A percentile compares a stretch with the other conserved stretches of the same genome.
These are phyloP conservation scores for Vulpes vulpes DNA, from an alignment of 2,113 vertebrate species.

Conservation along the genomic window DNA sequence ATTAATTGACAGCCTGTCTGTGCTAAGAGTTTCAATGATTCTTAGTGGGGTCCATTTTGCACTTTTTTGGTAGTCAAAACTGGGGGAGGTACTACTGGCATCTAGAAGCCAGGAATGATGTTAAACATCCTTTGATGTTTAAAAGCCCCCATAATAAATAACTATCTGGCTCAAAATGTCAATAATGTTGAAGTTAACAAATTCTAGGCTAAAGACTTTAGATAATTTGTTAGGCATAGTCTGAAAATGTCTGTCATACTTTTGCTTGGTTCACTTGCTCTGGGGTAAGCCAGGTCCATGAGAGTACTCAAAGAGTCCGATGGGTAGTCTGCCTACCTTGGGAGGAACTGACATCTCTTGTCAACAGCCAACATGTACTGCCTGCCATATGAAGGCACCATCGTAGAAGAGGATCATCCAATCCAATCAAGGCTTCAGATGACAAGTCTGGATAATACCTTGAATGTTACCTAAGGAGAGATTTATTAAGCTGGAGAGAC, in stretches of 20 bases:
- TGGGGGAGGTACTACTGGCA: background rate
- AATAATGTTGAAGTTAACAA: background rate
- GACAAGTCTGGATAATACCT: background rate
- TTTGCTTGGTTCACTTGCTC: background rate
- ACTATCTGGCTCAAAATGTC: background rate
- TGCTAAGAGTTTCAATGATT: background rate
- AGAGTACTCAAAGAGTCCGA: background rate
- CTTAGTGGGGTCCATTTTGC: background rate
- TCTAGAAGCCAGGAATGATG: background rate
- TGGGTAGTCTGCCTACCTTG: fast-evolving
- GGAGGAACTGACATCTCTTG: background rate
- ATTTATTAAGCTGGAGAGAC: background rate
- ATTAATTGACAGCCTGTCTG: background rate
- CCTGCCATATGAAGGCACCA: fast-evolving
- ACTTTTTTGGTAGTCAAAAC: background rate
- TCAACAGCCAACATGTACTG: fast-evolving
- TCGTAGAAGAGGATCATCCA: background rate
- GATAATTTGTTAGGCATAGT: background rate
- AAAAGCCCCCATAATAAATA: background rate
- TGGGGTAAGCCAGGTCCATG: background rate
- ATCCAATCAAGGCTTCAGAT: background rate
- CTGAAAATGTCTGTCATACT: background rate
- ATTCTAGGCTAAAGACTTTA: background rate
- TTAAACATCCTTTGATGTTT: background rate
- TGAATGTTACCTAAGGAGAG: background rate